phyloP scores from a whole-genome alignment of 2,113 vertebrate genomes.

The Mastomys coucha region DNA sequence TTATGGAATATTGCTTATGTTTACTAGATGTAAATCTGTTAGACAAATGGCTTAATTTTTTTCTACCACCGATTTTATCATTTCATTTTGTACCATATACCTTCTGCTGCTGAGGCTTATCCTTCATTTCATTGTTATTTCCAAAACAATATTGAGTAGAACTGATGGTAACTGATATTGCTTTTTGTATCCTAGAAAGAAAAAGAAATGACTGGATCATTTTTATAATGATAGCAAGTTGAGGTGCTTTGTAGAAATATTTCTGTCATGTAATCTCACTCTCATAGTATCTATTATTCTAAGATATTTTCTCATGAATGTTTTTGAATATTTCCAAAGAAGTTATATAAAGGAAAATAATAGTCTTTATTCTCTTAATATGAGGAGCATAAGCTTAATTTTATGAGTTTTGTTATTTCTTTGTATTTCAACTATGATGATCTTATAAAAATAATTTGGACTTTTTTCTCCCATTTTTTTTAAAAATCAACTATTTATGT shows the following conservation, averaged over 20 bases:
- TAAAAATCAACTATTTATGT: neutral
- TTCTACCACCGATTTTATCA: neutral
- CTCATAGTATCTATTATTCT: neutral
- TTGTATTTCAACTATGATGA: neutral
- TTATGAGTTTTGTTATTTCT: neutral
- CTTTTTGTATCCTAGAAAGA: neutral
- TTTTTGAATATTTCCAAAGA: neutral
- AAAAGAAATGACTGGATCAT: neutral
- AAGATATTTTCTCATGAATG: neutral
- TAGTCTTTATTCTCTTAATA: neutral
- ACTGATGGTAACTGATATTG: neutral
- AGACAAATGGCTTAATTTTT: neutral
- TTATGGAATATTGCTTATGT: neutral
- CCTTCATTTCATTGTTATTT: neutral
- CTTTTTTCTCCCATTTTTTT: neutral
- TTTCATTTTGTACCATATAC: neutral
- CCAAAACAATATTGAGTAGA: neutral
- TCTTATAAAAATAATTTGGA: neutral
- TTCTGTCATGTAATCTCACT: neutral
- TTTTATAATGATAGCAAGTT: neutral
- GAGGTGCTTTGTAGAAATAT: neutral
- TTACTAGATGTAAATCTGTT: neutral
- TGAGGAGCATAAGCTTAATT: neutral
- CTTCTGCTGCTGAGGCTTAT: neutral
- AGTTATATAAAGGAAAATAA: neutral